These are phyloP conservation scores for Gymnocheta viridis DNA, from an alignment of 2,888 invertebrate species.

Conservation along the genomic window DNA sequence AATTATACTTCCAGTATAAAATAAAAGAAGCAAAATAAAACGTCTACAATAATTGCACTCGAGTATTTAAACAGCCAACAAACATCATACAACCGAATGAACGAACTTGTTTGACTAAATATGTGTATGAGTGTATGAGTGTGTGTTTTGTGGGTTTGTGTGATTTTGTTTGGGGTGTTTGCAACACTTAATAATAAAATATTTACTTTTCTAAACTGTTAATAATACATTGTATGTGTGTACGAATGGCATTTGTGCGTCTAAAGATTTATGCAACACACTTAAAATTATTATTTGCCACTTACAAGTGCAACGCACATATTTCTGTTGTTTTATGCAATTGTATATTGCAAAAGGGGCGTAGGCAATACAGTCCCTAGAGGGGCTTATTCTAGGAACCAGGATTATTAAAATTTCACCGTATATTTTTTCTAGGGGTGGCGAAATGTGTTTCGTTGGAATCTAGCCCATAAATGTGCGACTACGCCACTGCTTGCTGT, in stretches of 20 bases:
- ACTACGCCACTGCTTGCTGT: not conserved
- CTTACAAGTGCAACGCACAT: constrained; percentile 15
- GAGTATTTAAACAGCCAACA: constrained; percentile 4
- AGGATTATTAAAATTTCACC: too few species aligned
- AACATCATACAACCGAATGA: constrained; percentile 4
- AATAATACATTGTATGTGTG: constrained; percentile 37
- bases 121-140: not conserved
- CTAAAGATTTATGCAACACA: constrained; percentile 58
- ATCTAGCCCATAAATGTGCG: not conserved
- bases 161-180: constrained; percentile 7
- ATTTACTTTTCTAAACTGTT: constrained; percentile 59
- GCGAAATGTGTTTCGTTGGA: too few species aligned
- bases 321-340: not conserved
- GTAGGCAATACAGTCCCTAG: not conserved
- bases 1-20: constrained; percentile 41
- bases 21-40: not conserved
- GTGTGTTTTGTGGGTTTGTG: not conserved
- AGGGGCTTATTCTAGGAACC: too few species aligned
- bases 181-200: constrained; percentile 33
- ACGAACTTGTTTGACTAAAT: not conserved
- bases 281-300: constrained; percentile 36
- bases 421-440: too few species aligned
- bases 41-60: constrained; percentile 35
- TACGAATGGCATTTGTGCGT: constrained; percentile 35
- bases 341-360: not conserved